Conservation (phyloP, 2,888 invertebrate genomes). For the Stenotaenia linearis region DNA sequence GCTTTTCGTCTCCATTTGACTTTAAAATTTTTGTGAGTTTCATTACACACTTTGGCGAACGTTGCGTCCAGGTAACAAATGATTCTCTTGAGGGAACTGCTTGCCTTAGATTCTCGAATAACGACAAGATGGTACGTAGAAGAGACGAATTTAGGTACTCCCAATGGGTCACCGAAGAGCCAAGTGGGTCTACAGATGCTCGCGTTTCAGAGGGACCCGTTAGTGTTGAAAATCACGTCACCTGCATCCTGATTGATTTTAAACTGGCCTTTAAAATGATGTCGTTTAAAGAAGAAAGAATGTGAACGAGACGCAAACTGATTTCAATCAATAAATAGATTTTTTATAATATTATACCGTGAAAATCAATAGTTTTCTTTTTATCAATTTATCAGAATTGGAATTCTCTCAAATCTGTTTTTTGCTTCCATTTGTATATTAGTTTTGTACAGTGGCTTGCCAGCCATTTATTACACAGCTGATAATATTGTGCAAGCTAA, state of each 20-base stretch:
- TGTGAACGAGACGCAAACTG: background rate
- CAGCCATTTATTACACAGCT: background rate
- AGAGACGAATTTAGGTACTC: slow-evolving; percentile 14
- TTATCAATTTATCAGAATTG: background rate
- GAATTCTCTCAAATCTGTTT: background rate
- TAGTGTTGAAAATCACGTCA: slow-evolving; percentile 26
- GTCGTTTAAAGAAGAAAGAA: background rate
- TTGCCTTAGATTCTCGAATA: slow-evolving; percentile 24
- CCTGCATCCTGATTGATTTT: slow-evolving; percentile 26
- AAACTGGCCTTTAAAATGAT: slow-evolving; percentile 23
- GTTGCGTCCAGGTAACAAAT: slow-evolving; percentile 19
- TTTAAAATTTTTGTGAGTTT: slow-evolving; percentile 7
- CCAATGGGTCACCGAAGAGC: slow-evolving; percentile 12
- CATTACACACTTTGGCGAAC: slow-evolving; percentile 3
- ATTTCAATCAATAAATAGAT: background rate
- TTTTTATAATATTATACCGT: background rate
- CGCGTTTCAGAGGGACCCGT: slow-evolving; percentile 14
- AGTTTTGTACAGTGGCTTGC: background rate
- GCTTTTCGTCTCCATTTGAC: background rate
- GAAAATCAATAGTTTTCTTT: background rate
- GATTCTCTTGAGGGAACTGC: slow-evolving; percentile 16
- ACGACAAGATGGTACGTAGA: slow-evolving; percentile 12
- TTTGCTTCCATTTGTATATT: background rate
- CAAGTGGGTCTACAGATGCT: slow-evolving; percentile 18
- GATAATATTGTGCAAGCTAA: background rate